phyloP scores from a whole-genome alignment of 2,888 invertebrate genomes.

The Tanypteryx hageni region DNA sequence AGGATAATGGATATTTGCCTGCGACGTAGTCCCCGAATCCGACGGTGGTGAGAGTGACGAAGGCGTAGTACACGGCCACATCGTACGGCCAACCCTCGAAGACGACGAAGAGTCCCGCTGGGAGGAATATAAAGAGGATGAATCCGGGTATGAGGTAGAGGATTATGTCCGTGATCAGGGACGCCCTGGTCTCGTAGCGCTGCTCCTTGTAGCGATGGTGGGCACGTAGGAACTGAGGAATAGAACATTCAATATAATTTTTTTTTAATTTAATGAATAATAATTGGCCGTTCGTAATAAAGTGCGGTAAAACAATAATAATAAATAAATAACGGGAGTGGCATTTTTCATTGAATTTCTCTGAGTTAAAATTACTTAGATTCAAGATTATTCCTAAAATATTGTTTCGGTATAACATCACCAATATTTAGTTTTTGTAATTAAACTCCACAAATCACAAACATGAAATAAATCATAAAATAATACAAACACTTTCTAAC shows the following conservation, averaged over 20 bases:
- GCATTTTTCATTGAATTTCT: too few relatives aligned
- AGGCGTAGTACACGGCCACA: conserved; percentile 90
- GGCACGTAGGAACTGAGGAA: conserved; percentile 84
- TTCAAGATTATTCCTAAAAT: too few relatives aligned
- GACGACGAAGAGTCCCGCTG: conserved; percentile 88
- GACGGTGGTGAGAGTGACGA: conserved; percentile 91
- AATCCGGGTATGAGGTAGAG: conserved; percentile 93
- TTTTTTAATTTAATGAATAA: too few relatives aligned
- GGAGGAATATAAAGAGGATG: conserved; percentile 90
- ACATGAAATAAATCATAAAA: too few relatives aligned
- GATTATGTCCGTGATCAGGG: conserved; percentile 87
- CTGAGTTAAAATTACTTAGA: too few relatives aligned
- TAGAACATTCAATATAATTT: conserved; percentile 54
- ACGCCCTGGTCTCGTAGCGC: conserved; percentile 78
- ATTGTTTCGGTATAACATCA: too few relatives aligned
- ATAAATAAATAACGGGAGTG: too few relatives aligned
- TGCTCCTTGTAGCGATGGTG: conserved; percentile 87
- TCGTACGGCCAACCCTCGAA: conserved; percentile 93
- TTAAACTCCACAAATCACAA: too few relatives aligned
- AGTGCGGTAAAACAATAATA: too few relatives aligned
- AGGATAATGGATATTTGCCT: conserved; percentile 77
- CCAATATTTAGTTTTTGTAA: too few relatives aligned
- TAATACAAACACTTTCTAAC: too few relatives aligned
- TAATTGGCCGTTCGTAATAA: too few relatives aligned
- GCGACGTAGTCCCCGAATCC: conserved; percentile 96